Evolutionary conservation across 37 sponge, comb jelly and placozoan genomes (phyloP), one percentile per base, ranked within the genome.

Genomic region (Crambe crambe): DNA sequence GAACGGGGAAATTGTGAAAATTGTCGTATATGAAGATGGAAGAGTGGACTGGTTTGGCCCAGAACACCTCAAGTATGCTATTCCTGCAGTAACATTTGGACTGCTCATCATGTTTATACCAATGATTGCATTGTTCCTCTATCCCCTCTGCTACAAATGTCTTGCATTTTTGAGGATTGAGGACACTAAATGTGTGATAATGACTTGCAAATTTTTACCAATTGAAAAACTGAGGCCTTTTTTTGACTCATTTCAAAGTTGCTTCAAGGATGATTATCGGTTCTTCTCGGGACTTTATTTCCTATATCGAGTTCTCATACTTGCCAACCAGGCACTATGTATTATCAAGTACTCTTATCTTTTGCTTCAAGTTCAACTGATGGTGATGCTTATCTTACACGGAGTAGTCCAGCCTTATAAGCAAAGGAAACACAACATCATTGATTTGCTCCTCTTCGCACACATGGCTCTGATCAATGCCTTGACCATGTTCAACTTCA

Each of bases 321-420:
- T n/a, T n/a, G n/a, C n/a, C n/a, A n/a, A n/a, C n/a, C n/a, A n/a
- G 23, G n/a, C 37, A 59, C 26, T 32, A 17, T 26, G 12, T 3
- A 74, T 27, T 18, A 2, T 54, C 6, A 18, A 27, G 0, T 27
- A 58, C 38, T 26, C 37, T 10, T 42, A 39, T 27, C 6, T 62
- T 6, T 9, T 60, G 0, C 3, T 58, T 12, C 44, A 72, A 18
- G 18, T 64, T 1, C 17, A 60, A 2, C 72, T 85, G 26, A 32
- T 85, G 23, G 6, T 64, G 0, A 22, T 78, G 12, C 63, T 85
- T 20, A 37, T 37, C 20, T 0, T 72, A 0, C 78, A 85, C 27
- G 60, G 73, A 18, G 15, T 85, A 31, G 27, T 56, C 6, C 79
- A 78, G 35, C 86, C 86, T 4, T 85, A 84, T 61, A 68, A 70